phyloP scores from a whole-genome alignment of 2,888 invertebrate species.

The Cheilosia urbana region DNA sequence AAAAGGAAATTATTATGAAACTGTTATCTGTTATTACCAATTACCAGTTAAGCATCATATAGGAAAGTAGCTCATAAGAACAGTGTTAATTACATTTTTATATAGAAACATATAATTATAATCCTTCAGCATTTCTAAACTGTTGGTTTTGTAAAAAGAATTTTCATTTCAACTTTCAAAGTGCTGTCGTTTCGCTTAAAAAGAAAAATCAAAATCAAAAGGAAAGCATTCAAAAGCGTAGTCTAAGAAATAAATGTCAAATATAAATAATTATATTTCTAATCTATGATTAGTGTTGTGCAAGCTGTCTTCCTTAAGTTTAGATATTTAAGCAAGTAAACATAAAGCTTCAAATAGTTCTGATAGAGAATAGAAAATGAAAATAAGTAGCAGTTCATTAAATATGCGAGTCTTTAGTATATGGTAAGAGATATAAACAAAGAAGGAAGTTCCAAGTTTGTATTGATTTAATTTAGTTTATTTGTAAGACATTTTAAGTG shows the following conservation, averaged over 20 bases:
- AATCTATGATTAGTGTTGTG: conserved; percentile 77
- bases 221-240: conserved; percentile 58
- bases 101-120: conserved; percentile 24
- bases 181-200: conserved; percentile 57
- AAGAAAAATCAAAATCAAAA: conserved; percentile 77
- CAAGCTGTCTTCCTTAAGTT: conserved; percentile 77
- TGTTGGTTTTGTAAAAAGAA: conserved; percentile 40
- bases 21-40: conserved; percentile 67
- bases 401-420: conserved; percentile 39
- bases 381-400: conserved; percentile 63
- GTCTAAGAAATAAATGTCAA: conserved; percentile 55
- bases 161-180: conserved; percentile 18
- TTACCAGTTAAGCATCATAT: conserved; percentile 51
- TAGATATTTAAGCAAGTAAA: conserved; percentile 75
- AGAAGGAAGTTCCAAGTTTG: too few relatives aligned
- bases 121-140: not conserved
- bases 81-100: conserved; percentile 44
- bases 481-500: not conserved
- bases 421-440: not conserved
- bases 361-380: conserved; percentile 33
- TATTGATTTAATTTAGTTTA: not conserved
- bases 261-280: conserved; percentile 67
- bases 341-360: conserved; percentile 40
- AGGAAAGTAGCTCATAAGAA: conserved; percentile 51
- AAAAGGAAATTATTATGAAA: conserved; percentile 18